Conservation (phyloP, 2,113 vertebrate species). For the Scalopus aquaticus region DNA sequence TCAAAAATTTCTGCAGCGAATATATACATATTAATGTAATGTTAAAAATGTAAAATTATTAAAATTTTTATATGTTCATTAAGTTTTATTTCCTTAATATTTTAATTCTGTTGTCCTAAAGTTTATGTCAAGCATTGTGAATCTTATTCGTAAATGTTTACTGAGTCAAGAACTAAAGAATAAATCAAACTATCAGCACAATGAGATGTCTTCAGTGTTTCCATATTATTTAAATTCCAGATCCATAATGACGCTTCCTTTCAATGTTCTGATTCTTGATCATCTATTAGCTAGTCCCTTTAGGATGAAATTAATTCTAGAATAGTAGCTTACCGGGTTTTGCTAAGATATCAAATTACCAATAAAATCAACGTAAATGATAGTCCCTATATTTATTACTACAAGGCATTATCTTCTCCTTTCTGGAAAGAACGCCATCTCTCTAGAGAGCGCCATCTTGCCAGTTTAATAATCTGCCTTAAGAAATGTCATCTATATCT, state of each 20-base stretch:
- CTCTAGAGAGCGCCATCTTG: constrained; percentile 13
- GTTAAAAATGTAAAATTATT: constrained; percentile 23
- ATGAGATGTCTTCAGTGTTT: neutral
- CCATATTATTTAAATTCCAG: constrained; percentile 36
- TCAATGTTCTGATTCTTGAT: neutral
- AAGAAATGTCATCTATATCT: constrained; percentile 7
- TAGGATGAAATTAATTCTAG: constrained; percentile 36
- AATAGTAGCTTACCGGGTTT: constrained; percentile 6
- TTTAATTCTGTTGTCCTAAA: constrained; percentile 7
- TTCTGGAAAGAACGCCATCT: neutral
- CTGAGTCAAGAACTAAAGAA: constrained; percentile 6
- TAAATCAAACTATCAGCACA: neutral
- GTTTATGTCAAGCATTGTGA: neutral
- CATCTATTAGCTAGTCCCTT: constrained; percentile 8
- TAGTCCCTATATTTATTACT: constrained; percentile 17
- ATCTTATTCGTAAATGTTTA: neutral
- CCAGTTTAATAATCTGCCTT: constrained; percentile 42
- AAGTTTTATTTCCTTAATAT: neutral
- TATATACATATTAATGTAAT: neutral
- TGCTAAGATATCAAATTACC: constrained; percentile 2
- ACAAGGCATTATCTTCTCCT: constrained; percentile 38
- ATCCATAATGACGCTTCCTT: neutral
- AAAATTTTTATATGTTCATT: neutral
- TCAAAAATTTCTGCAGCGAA: constrained; percentile 23
- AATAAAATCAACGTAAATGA: constrained; percentile 27